phyloP scores from a whole-genome alignment of 2,888 invertebrate species.

The Lithophane semibrunnea region DNA sequence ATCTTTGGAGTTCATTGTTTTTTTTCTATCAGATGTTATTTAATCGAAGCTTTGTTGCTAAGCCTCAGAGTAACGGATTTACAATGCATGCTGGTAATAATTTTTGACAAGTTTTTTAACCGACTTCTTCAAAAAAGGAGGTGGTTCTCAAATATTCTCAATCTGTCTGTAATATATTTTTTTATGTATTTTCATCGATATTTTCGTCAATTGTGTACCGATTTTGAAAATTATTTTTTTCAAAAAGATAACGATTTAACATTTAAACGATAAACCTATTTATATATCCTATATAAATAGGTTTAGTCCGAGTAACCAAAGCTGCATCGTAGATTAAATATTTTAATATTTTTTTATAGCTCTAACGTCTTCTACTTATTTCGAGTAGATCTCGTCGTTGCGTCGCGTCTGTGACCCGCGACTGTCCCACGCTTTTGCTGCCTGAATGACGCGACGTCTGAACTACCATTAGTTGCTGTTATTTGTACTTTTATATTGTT shows the following conservation, averaged over 20 bases:
- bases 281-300: not conserved
- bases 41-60: slow-evolving; percentile 48
- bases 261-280: not conserved
- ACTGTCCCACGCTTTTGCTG: slow-evolving; percentile 79
- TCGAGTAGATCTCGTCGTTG: slow-evolving; percentile 68
- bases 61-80: slow-evolving; percentile 27
- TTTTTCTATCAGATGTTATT: slow-evolving; percentile 53
- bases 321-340: not conserved
- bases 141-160: too few species aligned
- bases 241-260: not conserved
- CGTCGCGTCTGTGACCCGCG: slow-evolving; percentile 71
- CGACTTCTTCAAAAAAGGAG: too few species aligned
- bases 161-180: too few species aligned
- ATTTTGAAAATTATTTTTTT: too few species aligned
- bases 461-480: slow-evolving; percentile 68
- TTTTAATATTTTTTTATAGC: not conserved
- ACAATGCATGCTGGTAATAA: not conserved
- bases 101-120: not conserved
- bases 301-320: not conserved
- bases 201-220: too few species aligned
- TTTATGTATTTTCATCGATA: too few species aligned
- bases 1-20: slow-evolving; percentile 62
- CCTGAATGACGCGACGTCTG: slow-evolving; percentile 57
- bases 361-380: slow-evolving; percentile 54
- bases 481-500: slow-evolving; percentile 68